Conservation (phyloP, 2,113 vertebrate species). For the Chitala chitala region DNA sequence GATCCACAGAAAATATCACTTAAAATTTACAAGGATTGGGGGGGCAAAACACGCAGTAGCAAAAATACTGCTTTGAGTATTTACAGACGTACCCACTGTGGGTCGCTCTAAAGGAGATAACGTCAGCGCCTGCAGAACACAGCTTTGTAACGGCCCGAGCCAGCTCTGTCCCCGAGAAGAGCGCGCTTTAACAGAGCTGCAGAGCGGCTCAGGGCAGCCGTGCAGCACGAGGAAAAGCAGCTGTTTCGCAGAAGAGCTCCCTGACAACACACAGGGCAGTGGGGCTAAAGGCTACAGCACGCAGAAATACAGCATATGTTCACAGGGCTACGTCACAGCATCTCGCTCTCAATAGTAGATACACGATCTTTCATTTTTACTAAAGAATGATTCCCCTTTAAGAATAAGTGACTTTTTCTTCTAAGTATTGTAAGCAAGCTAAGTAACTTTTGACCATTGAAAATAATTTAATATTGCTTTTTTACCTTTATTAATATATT, state of each 20-base stretch:
- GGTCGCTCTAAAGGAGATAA: constrained; percentile 69
- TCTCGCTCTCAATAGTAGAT: too few relatives aligned
- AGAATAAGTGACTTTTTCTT: constrained; percentile 32
- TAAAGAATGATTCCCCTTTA: background rate
- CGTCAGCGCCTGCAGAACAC: constrained; percentile 46
- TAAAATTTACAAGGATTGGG: constrained; percentile 47
- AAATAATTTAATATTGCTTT: constrained; percentile 40
- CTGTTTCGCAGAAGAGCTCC: background rate
- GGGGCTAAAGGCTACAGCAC: too few relatives aligned
- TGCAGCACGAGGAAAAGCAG: too few relatives aligned
- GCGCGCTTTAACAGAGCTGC: too few relatives aligned
- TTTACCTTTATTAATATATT: constrained; percentile 44
- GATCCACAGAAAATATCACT: constrained; percentile 65
- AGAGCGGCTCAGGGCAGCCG: too few relatives aligned
- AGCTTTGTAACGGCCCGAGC: constrained; percentile 40
- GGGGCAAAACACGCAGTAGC: constrained; percentile 72
- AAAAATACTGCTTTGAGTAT: constrained; percentile 84
- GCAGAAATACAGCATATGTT: too few relatives aligned
- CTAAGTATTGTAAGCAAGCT: constrained; percentile 59
- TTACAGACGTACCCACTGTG: constrained; percentile 88
- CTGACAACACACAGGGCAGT: background rate
- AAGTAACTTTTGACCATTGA: constrained; percentile 44
- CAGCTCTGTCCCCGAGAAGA: constrained; percentile 16
- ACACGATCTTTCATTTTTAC: too few relatives aligned
- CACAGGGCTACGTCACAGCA: too few relatives aligned